Evolutionary conservation across 2,113 vertebrate genomes (phyloP), one percentile per base, ranked within the genome.

Genomic region (Nanorana parkeri): DNA sequence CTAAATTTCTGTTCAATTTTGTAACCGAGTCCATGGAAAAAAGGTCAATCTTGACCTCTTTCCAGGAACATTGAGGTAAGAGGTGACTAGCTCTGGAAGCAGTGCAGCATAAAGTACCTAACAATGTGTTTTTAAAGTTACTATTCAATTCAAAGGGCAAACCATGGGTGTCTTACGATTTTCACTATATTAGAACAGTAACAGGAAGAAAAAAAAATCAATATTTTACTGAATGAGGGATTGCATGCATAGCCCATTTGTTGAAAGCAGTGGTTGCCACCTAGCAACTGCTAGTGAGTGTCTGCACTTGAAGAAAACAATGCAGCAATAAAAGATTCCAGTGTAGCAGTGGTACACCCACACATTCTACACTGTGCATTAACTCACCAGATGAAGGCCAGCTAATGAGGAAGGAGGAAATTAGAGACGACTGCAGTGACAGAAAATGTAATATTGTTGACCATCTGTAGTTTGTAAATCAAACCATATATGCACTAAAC

Each of bases 251-350:
- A 69, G 13, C 54, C 41, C 17, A n/a, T 61, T 68, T n/a, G 32
- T 61, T 56, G 10, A 51, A 80, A 55, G 67, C n/a, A 68, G 20
- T 69, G 23, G 32, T 71, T 80, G 29, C 21, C 78, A 80, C 67
- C 32, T 60, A 79, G 54, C 66, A 80, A 80, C 67, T 58, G 26
- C 64, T 80, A 61, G 78, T 80, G 78, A 67, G 78, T 69, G 29
- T 29, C 32, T 69, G 67, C 67, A 60, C 29, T 13, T 7, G 32
- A 58, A 23, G 29, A 51, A 60, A 80, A 41, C 78, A 69, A 69
- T 69, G 78, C 55, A 69, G 66, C 64, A 68, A 55, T 60, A 71
- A 71, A 68, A 60, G 17, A 80, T 69, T 71, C 78, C 52, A 61
- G 5, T 58, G 67, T 69, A 68, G 55, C 66, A 64, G 66, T 61